A percentile compares a stretch with the other conserved stretches of the same genome.
Conservation (phyloP, 2,888 invertebrate species). For the Microctonus hyperodae region DNA sequence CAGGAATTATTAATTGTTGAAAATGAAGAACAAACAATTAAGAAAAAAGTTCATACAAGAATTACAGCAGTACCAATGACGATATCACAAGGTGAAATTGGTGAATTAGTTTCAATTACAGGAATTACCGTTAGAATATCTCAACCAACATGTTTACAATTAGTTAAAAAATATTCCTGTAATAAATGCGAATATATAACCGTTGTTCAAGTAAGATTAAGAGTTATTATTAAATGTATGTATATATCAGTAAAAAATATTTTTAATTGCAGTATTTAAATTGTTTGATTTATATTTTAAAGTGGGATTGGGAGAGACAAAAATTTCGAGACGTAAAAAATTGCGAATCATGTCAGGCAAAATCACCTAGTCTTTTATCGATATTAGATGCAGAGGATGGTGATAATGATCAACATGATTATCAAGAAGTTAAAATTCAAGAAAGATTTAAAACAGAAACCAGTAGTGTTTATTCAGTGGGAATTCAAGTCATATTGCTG, state of each 20-base stretch:
- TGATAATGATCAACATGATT: slow-evolving; percentile 67
- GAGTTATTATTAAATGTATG: neutral
- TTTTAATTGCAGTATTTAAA: neutral
- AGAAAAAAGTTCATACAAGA: slow-evolving; percentile 65
- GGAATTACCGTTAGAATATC: slow-evolving; percentile 83
- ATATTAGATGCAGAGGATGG: slow-evolving; percentile 68
- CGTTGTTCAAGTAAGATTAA: slow-evolving; percentile 66
- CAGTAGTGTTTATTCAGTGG: slow-evolving; percentile 43
- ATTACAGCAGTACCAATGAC: slow-evolving; percentile 65
- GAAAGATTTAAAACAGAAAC: slow-evolving; percentile 75
- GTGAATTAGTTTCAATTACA: slow-evolving; percentile 58
- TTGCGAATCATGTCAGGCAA: slow-evolving; percentile 52
- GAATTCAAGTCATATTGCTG: slow-evolving; percentile 53
- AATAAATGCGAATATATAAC: slow-evolving; percentile 77
- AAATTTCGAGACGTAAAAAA: slow-evolving; percentile 50
- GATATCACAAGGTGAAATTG: slow-evolving; percentile 65
- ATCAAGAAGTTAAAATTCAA: slow-evolving; percentile 87
- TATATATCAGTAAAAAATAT: neutral
- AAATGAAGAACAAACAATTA: slow-evolving; percentile 52
- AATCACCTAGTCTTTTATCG: slow-evolving; percentile 62
- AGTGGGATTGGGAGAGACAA: slow-evolving; percentile 58
- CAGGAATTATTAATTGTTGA: slow-evolving; percentile 68
- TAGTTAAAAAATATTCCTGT: slow-evolving; percentile 77
- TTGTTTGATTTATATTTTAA: slow-evolving; percentile 48
- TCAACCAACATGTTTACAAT: slow-evolving; percentile 78